Conservation (phyloP, 2,797 vertebrate species). For the Discoglossus pictus region DNA sequence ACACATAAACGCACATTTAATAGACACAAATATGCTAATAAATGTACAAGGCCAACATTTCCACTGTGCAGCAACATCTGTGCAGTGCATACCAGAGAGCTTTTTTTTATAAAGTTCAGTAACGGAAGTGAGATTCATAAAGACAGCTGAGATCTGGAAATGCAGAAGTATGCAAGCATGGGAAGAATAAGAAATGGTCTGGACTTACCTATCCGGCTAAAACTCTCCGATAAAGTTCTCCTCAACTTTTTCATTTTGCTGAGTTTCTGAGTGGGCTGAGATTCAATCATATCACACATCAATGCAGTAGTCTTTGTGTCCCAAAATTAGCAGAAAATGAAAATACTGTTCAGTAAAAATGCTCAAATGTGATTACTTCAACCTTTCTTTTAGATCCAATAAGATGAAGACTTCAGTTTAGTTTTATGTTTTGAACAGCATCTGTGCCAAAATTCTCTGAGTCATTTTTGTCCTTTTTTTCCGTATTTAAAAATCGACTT, state of each 20-base stretch:
- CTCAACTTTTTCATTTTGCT: conserved; percentile 97
- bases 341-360: too few species aligned
- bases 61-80: conserved; percentile 20
- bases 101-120: conserved; percentile 2
- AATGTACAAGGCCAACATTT: conserved; percentile 24
- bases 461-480: conserved; percentile 21
- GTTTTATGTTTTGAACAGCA: too few species aligned
- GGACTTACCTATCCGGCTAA: conserved; percentile 88
- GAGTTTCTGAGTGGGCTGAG: conserved; percentile 81
- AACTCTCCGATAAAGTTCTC: conserved; percentile 98
- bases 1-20: too few species aligned
- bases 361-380: too few species aligned
- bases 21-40: too few species aligned
- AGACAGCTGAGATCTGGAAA: background rate
- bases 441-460: conserved; percentile 17
- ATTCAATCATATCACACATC: conserved; percentile 86
- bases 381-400: background rate
- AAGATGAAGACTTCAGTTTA: too few species aligned
- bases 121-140: conserved; percentile 1
- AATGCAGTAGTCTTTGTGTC: conserved; percentile 18
- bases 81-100: conserved; percentile 14
- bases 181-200: background rate
- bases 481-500: background rate
- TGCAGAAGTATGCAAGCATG: background rate
- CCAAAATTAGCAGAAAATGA: background rate